Conservation (phyloP, 2,888 invertebrate genomes). For the Myathropa florea region DNA sequence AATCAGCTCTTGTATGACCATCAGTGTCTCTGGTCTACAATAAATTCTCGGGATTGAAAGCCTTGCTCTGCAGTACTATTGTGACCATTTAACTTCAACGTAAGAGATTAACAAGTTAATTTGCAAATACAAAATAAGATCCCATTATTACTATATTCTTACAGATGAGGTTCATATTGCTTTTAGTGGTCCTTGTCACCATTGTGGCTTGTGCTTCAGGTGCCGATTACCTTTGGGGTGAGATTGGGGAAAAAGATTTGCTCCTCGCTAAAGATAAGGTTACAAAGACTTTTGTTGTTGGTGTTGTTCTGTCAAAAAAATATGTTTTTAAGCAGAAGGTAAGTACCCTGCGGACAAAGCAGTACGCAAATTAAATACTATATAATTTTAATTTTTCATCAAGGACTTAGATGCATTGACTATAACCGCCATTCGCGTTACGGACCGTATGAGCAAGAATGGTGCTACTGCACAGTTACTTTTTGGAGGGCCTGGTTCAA, state of each 20-base stretch:
- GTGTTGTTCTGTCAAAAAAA: slow-evolving; percentile 71
- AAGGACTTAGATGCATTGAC: slow-evolving; percentile 47
- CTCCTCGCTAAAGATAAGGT: slow-evolving; percentile 75
- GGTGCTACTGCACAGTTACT: slow-evolving; percentile 79
- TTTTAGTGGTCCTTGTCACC: slow-evolving; percentile 23
- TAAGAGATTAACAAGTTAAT: neutral
- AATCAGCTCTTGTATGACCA: slow-evolving; percentile 7
- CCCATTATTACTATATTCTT: neutral
- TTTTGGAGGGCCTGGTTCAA: slow-evolving; percentile 80
- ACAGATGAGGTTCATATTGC: slow-evolving; percentile 41
- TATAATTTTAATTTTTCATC: neutral
- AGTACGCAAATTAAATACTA: too few relatives aligned
- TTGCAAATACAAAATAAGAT: neutral
- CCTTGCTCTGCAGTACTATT: neutral
- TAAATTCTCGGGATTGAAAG: slow-evolving; percentile 16
- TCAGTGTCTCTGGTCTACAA: slow-evolving; percentile 8
- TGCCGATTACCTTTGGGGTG: slow-evolving; percentile 76
- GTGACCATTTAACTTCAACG: neutral
- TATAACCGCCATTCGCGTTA: slow-evolving; percentile 65
- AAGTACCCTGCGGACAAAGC: neutral
- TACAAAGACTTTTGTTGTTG: slow-evolving; percentile 73
- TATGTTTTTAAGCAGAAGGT: slow-evolving; percentile 75
- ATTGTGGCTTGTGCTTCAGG: slow-evolving; percentile 68
- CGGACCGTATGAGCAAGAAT: slow-evolving; percentile 72
- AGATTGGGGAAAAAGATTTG: slow-evolving; percentile 72